A percentile compares a stretch with the other conserved stretches of the same genome.
phyloP scores from a whole-genome alignment of 2,797 vertebrate species.

The Silurus lanzhouensis region DNA sequence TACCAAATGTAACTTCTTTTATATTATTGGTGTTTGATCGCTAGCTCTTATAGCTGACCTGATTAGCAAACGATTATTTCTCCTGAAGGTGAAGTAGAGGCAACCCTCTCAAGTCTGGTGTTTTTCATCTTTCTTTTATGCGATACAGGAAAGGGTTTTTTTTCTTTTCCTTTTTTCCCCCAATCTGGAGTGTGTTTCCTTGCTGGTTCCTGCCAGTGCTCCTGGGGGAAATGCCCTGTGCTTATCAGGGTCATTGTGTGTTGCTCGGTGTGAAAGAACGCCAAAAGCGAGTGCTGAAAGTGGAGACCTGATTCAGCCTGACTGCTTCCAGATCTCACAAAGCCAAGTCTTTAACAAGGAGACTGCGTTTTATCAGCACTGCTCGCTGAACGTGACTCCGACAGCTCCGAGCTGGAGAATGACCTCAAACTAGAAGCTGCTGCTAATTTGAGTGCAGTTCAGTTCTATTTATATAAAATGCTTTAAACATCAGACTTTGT shows the following conservation, averaged over 20 bases:
- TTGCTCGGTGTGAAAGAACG: slow-evolving; percentile 40
- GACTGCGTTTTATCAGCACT: slow-evolving; percentile 20
- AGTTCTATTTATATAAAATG: neutral
- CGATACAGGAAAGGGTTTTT: slow-evolving; percentile 48
- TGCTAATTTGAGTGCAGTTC: neutral
- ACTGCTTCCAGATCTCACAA: slow-evolving; percentile 51
- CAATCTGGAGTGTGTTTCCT: slow-evolving; percentile 63
- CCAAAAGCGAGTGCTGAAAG: slow-evolving; percentile 53
- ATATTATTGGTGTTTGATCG: neutral
- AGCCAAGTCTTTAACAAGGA: slow-evolving; percentile 32
- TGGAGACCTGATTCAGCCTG: slow-evolving; percentile 57
- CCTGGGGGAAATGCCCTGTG: slow-evolving; percentile 63
- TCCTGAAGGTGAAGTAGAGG: slow-evolving; percentile 27
- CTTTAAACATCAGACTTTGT: neutral
- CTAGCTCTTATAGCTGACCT: slow-evolving; percentile 4
- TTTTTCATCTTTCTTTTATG: slow-evolving; percentile 54
- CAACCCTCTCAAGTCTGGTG: slow-evolving; percentile 38
- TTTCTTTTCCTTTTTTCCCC: slow-evolving; percentile 45
- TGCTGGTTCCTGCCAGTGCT: slow-evolving; percentile 52
- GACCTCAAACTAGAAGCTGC: neutral
- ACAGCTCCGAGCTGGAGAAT: neutral
- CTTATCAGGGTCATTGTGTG: slow-evolving; percentile 60
- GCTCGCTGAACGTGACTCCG: neutral
- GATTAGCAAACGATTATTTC: slow-evolving; percentile 23
- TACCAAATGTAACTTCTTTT: slow-evolving; percentile 30